Conservation (phyloP, 2,113 vertebrate genomes). For the Gallinago paraguaiae region DNA sequence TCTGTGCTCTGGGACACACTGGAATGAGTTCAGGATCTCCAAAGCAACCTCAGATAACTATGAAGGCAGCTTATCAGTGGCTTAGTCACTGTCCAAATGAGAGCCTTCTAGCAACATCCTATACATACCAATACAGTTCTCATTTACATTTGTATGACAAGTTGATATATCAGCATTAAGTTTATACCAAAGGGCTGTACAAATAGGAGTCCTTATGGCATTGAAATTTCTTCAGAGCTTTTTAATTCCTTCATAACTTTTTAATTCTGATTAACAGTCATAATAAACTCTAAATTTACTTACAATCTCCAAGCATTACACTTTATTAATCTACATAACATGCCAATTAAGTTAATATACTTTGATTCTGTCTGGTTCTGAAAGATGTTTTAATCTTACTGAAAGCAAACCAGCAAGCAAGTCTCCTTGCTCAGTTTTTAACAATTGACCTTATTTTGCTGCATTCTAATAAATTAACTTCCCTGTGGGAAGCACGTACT, state of each 20-base stretch:
- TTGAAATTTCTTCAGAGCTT: constrained; percentile 2
- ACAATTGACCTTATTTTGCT: neutral
- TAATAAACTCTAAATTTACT: constrained; percentile 54
- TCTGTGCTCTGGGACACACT: neutral
- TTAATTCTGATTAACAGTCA: constrained; percentile 49
- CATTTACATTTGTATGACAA: constrained; percentile 39
- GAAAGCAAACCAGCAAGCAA: neutral
- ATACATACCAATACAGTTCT: neutral
- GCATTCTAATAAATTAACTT: neutral
- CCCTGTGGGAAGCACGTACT: neutral
- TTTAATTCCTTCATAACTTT: constrained; percentile 13
- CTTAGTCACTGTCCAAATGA: neutral
- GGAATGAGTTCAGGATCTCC: neutral
- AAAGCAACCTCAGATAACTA: neutral
- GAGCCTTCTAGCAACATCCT: neutral
- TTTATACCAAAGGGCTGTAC: neutral
- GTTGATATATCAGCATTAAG: neutral
- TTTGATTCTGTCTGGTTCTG: neutral
- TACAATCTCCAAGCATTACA: neutral
- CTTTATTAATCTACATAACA: constrained; percentile 49
- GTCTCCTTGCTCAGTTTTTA: neutral
- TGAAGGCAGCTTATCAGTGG: neutral
- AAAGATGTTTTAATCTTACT: constrained; percentile 22
- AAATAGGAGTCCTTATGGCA: neutral
- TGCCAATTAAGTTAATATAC: constrained; percentile 41